phyloP scores from a whole-genome alignment of 2,888 invertebrate genomes.

The Tethea ocularis region DNA sequence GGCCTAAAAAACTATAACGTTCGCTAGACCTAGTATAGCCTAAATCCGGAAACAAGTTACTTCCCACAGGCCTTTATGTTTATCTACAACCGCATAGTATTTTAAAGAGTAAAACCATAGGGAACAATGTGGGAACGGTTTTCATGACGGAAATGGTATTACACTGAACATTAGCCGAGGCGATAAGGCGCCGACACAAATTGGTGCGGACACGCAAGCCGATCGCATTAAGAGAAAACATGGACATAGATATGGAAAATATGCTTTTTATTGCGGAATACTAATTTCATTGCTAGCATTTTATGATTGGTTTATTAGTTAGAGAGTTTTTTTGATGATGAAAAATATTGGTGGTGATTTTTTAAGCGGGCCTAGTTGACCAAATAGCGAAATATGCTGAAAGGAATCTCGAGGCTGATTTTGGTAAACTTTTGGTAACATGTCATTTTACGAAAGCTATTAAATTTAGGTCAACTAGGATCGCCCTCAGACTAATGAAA shows the following conservation, averaged over 20 bases:
- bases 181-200: conserved; percentile 79
- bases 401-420: no score
- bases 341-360: not conserved
- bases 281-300: not conserved
- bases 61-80: conserved; percentile 41
- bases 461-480: no score
- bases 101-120: conserved; percentile 49
- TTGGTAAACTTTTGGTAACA: no score
- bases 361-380: no score
- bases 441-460: no score
- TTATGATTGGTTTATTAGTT: not conserved
- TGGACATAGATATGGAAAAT: conserved; percentile 35
- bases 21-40: no score
- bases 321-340: not conserved
- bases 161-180: conserved; percentile 76
- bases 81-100: conserved; percentile 37
- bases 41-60: conserved; percentile 38
- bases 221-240: conserved; percentile 50
- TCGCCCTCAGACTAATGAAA: no score
- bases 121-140: conserved; percentile 69
- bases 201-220: conserved; percentile 71
- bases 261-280: conserved; percentile 6
- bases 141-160: conserved; percentile 80
- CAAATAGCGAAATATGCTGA: no score
- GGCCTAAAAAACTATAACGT: no score